Base-by-base conservation (phyloP, 2,888 invertebrate genomes). In the Troilus luridus region DNA sequence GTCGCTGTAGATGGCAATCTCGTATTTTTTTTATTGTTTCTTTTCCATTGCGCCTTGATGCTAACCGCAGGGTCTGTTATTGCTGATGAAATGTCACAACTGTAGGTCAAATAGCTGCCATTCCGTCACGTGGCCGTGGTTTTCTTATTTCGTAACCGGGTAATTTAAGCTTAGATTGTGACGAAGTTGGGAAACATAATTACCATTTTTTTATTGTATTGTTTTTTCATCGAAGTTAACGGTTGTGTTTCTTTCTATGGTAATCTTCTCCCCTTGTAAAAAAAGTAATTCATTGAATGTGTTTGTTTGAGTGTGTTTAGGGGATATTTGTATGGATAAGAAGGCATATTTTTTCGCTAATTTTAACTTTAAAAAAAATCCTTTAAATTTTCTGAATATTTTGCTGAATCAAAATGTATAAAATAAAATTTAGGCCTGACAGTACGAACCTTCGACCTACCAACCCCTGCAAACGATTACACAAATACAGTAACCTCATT, bases 31-130 rank as follows among this genome's bases (percentile, higher is more conserved):
- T 85, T 85, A 3, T n/a, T 24, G 24, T 67, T 11, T 24, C 5
- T 56, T 85, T 41, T 19, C n/a, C 85, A 41, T n/a, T 56, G 56
- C 21, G 41, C 56, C 56, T 56, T 85, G 85, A 56, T 56, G 85
- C 56, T 85, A 56, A 85, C 54, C 56, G 56, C 85, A 56, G 85
- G 19, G 17, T 17, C 27, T 17, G 7, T 41, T 77, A 77, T 77
- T 77, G 72, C 72, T 77, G 72, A 41, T 41, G 72, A 41, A 77
- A 77, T 77, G 72, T 77, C 72, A 77, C 72, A 77, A 77, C 72
- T 41, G 27, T 77, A 77, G 72, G 72, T 77, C 72, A 77, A 77
- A 77, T 77, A 77, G 72, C 72, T 5, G 72, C 27, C 17, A 77
- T 77, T 77, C 72, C 27, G 72, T 17, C 72, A 77, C 41, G 27